phyloP scores from a whole-genome alignment of 2,797 vertebrate genomes.

The Pangasius sanitwongsei region DNA sequence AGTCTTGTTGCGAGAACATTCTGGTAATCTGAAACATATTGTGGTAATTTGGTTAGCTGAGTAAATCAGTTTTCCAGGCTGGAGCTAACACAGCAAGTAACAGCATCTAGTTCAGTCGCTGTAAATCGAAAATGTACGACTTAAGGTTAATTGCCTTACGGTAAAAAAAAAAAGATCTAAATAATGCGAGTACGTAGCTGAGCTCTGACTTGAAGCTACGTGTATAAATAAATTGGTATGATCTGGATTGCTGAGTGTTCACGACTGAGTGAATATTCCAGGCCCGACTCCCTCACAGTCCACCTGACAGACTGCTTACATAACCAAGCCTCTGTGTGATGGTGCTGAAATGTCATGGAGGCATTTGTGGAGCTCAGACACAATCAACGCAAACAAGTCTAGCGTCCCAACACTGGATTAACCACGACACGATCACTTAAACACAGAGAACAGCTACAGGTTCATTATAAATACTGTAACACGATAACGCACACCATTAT shows the following conservation, averaged over 20 bases:
- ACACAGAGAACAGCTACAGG: not conserved
- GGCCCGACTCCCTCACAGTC: not conserved
- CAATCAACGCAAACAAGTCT: not conserved
- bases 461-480: not conserved
- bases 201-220: not conserved
- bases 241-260: not conserved
- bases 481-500: not conserved
- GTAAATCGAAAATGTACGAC: not conserved
- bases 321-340: conserved; percentile 37
- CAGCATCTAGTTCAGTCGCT: not conserved
- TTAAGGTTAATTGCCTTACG: no score
- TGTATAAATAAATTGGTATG: no score
- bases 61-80: no score
- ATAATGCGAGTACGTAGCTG: not conserved
- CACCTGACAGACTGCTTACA: conserved; percentile 48
- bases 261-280: not conserved
- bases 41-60: not conserved
- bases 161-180: not conserved
- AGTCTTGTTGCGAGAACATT: not conserved
- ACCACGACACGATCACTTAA: not conserved
- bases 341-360: conserved; percentile 38
- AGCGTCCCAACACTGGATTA: not conserved
- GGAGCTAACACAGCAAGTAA: not conserved
- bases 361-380: conserved; percentile 10
- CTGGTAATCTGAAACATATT: not conserved